Evolutionary conservation across 2,797 vertebrate species (phyloP), one percentile per base, ranked within the genome.

Genomic region (Manis javanica): DNA sequence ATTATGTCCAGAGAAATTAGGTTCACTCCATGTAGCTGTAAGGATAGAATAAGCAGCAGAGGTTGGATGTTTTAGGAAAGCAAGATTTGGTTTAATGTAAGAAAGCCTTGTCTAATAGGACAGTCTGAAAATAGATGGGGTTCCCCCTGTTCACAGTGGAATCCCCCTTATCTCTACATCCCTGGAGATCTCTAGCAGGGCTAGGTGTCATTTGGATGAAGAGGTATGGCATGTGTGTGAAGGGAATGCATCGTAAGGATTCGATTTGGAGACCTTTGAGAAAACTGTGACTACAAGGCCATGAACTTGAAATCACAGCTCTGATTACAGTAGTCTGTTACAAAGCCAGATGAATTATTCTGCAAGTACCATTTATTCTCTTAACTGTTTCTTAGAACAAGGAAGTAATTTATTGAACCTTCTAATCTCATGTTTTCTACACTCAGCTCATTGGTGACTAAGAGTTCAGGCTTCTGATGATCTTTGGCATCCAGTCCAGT

Each of bases 261-360:
- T 85, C 69, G 10, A 79, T 89, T 29, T 75, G 49, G 94, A 66
- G 78, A 78, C 4, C 42, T 68, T 72, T 87, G 87, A 90, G 85
- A 18, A 90, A 72, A 81, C 29, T 10, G 2, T 46, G 23, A 83
- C 24, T 29, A 1, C 3, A 37, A 61, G 93, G 31, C 78, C 18
- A 0, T 75, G 72, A 69, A 29, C 49, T 85, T 57, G 57, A n/a
- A 39, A 57, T 55, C 14, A 7, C 14, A 37, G 51, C 51, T 34
- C 42, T 13, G 7, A 61, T 31, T 66, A 11, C 42, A 31, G 0
- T 6, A 16, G 21, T 61, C 55, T 21, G 1, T 61, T 0, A 0
- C 26, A 82, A 55, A 86, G 69, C 39, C 78, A 10, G 68, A 49
- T 64, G 92, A 77, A 87, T 42, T 63, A 18, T 18, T 75, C 81